A percentile compares a stretch with the other conserved stretches of the same genome.
Evolutionary conservation across 2,113 vertebrate species (phyloP).

Genomic region (Gasterosteus aculeatus): DNA sequence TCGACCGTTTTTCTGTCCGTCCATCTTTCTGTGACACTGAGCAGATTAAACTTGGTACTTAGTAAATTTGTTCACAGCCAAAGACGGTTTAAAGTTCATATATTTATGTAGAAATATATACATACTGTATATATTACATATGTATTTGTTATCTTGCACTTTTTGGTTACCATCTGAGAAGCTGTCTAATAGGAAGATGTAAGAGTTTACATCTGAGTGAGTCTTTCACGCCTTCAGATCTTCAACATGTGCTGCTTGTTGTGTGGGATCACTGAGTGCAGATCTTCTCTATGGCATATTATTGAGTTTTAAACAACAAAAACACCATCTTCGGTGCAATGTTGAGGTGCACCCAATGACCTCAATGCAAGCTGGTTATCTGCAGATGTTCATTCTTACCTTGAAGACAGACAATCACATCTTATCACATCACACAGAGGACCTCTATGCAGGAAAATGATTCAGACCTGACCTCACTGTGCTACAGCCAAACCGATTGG

Average conservation of each 20-base stretch:
- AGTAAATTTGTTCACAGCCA: neutral
- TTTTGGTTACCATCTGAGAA: neutral
- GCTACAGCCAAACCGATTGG: neutral
- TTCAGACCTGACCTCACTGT: neutral
- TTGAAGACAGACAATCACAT: slow-evolving; percentile 7
- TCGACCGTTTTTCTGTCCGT: slow-evolving; percentile 1
- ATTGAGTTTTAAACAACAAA: neutral
- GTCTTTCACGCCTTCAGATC: neutral
- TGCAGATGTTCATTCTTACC: neutral
- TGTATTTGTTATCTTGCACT: neutral
- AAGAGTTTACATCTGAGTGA: neutral
- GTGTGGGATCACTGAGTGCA: no score
- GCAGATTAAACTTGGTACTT: slow-evolving; percentile 4
- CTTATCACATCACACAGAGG: neutral
- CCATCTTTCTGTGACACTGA: slow-evolving; percentile 21
- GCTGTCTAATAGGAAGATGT: neutral
- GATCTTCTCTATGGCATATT: neutral
- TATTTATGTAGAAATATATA: neutral
- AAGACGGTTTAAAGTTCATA: neutral
- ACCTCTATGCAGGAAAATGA: neutral
- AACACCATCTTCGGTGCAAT: neutral
- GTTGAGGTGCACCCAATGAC: neutral
- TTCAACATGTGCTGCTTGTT: neutral
- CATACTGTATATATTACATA: no score
- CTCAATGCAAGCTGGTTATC: neutral